Evolutionary conservation across 2,797 vertebrate species (phyloP), one percentile per base, ranked within the genome.

Genomic region (Acrossocheilus fasciatus): DNA sequence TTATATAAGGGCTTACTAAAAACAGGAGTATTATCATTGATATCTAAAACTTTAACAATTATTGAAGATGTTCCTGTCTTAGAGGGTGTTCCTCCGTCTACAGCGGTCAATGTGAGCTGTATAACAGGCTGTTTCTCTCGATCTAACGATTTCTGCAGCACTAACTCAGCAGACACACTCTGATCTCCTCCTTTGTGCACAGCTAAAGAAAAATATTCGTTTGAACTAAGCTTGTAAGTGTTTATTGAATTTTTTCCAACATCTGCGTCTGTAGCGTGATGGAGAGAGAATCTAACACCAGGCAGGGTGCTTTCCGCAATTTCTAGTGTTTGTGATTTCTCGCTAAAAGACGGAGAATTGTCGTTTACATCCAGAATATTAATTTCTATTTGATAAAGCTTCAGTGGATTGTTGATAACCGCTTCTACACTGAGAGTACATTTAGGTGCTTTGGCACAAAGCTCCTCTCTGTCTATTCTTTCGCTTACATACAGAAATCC

Each of bases 231-330:
- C 18, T 88, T 93, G 18, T 96, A 96, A 50, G 89, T 94, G 74
- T 93, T 94, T 34, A 93, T 81, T 11, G 91, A 66, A 75, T 96
- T 96, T 86, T 90, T 93, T 74, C 95, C 96, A 85, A 95, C 94
- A 62, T 96, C 96, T 0, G 90, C 91, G 87, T 96, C 72, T 97
- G 47, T 95, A 93, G 97, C 97, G 0, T 96, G 96, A 86, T 96
- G 90, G 0, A 98, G 90, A 52, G 96, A 84, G 80, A 97, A 97
- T 82, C 95, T 95, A 30, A 97, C 96, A 3, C 97, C 96, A 0
- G 95, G 92, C 23, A 96, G 77, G 0, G 91, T 89, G 0, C 10
- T 91, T 0, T 95, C 95, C 0, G 0, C 89, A 18, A 94, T 89
- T 0, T 94, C 91, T 0, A 94, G 0, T 8, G 18, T 45, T 72